Evolutionary conservation across 2,888 invertebrate species (phyloP).

Genomic region (Chelonus formosanus): DNA sequence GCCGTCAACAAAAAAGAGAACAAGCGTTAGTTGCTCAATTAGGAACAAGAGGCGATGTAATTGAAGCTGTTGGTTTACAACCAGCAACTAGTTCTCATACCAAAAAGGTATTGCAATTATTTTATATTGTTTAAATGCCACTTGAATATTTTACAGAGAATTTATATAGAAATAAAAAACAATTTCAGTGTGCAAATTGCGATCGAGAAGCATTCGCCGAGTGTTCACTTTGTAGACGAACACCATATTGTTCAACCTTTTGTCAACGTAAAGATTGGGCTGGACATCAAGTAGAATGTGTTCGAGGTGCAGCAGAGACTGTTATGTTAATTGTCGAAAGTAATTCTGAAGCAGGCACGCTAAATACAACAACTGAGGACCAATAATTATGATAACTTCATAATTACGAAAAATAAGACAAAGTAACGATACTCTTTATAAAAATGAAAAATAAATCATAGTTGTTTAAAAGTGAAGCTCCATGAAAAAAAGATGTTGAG

Average conservation of each 20-base stretch:
- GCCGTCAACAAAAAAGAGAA: slow-evolving; percentile 69
- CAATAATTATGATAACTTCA: slow-evolving; percentile 56
- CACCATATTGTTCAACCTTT: slow-evolving; percentile 89
- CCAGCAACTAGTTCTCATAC: slow-evolving; percentile 73
- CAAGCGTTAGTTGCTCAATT: slow-evolving; percentile 66
- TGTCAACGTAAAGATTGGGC: slow-evolving; percentile 92
- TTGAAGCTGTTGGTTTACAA: slow-evolving; percentile 69
- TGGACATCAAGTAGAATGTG: slow-evolving; percentile 85
- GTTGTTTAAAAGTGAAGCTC: no score
- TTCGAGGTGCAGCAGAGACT: slow-evolving; percentile 77
- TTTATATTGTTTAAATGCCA: background rate
- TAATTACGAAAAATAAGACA: background rate
- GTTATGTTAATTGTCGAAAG: slow-evolving; percentile 89
- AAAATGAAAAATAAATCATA: no score
- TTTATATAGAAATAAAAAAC: no score
- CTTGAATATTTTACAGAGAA: no score
- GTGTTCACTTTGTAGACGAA: slow-evolving; percentile 85
- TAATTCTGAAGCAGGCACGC: slow-evolving; percentile 53
- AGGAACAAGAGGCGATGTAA: slow-evolving; percentile 63
- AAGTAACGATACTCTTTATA: no score
- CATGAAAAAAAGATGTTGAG: no score
- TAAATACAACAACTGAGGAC: slow-evolving; percentile 53
- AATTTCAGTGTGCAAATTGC: slow-evolving; percentile 83
- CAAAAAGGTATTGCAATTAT: slow-evolving; percentile 72
- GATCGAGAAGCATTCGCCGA: slow-evolving; percentile 88